phyloP scores from a whole-genome alignment of 2,888 invertebrate genomes.

The Pogonocherus hispidulus region DNA sequence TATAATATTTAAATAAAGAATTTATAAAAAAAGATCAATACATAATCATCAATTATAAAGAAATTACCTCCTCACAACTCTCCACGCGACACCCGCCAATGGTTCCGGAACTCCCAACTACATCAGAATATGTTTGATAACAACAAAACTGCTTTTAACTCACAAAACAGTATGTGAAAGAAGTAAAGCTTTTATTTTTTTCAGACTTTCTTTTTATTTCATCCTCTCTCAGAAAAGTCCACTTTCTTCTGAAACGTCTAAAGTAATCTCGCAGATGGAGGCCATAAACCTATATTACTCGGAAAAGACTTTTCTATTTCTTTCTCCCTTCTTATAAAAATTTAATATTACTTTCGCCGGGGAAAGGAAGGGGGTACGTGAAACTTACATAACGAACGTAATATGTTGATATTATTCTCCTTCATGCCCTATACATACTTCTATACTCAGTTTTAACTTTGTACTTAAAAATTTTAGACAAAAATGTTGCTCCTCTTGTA shows the following conservation, averaged over 20 bases:
- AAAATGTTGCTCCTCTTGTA: not conserved
- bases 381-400: constrained; percentile 50
- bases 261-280: constrained; percentile 70
- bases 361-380: constrained; percentile 46
- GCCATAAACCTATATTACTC: constrained; percentile 70
- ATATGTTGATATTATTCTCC: constrained; percentile 53
- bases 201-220: constrained; percentile 49
- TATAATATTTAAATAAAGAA: too few relatives aligned
- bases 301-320: constrained; percentile 69
- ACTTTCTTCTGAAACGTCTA: constrained; percentile 69
- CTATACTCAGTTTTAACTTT: constrained; percentile 15
- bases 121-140: constrained; percentile 62
- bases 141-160: constrained; percentile 61
- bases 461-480: not conserved
- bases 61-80: not conserved
- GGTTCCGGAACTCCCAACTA: constrained; percentile 25
- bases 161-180: constrained; percentile 63
- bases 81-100: constrained; percentile 19
- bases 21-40: too few relatives aligned
- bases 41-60: too few relatives aligned
- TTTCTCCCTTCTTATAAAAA: constrained; percentile 69
- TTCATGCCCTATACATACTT: constrained; percentile 31
- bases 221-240: constrained; percentile 64
- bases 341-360: constrained; percentile 68
- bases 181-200: constrained; percentile 63